Evolutionary conservation across 2,888 invertebrate species (phyloP).

Genomic region (Synergus gifuensis): DNA sequence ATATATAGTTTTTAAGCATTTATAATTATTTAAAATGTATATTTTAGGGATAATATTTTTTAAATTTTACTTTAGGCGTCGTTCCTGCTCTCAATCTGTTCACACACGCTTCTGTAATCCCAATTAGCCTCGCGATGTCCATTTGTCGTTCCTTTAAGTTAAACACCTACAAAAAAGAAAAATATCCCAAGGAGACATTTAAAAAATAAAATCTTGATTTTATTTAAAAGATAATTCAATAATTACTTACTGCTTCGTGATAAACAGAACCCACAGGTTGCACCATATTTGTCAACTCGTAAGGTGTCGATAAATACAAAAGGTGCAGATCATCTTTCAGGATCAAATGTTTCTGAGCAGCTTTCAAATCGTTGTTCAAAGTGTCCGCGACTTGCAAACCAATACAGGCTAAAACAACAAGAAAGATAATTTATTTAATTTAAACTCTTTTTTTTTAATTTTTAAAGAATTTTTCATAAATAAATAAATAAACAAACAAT

Average conservation of each 20-base stretch:
- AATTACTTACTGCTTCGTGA: constrained; percentile 81
- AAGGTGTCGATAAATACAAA: constrained; percentile 91
- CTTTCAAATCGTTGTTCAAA: constrained; percentile 86
- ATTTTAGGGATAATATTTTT: constrained; percentile 10
- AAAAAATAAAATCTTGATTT: not conserved
- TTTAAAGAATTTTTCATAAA: not conserved
- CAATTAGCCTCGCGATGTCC: constrained; percentile 86
- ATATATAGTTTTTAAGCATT: not conserved
- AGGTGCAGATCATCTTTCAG: constrained; percentile 91
- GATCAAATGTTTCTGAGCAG: constrained; percentile 87
- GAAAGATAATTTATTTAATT: constrained; percentile 32
- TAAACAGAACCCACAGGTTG: constrained; percentile 80
- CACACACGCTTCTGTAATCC: constrained; percentile 84
- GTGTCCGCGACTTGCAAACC: constrained; percentile 85
- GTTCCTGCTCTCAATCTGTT: constrained; percentile 70
- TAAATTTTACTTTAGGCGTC: constrained; percentile 67
- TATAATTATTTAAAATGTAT: not conserved
- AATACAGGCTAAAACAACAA: constrained; percentile 83
- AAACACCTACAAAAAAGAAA: constrained; percentile 79
- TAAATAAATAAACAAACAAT: constrained; percentile 34
- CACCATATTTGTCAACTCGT: constrained; percentile 82
- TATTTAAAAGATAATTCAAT: constrained; percentile 34
- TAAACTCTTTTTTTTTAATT: not conserved
- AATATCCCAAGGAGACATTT: constrained; percentile 44
- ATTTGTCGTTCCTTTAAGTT: constrained; percentile 81